These are phyloP conservation scores for Acanthochromis polyacanthus DNA, from an alignment of 2,113 vertebrate species.

Conservation along the genomic window DNA sequence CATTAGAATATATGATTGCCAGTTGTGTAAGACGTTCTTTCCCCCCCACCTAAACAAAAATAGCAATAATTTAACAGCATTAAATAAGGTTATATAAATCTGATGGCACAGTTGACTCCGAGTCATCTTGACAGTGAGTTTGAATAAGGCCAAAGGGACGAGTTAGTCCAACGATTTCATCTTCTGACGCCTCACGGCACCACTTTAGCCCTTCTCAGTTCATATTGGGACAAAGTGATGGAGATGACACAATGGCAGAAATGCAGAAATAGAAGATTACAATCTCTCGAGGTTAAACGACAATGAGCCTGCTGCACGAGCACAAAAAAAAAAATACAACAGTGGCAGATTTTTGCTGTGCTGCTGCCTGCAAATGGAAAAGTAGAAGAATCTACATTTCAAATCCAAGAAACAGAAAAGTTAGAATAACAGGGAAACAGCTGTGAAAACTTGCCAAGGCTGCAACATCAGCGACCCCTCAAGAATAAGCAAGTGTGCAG, in stretches of 20 bases:
- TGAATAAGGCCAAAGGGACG: slow-evolving; percentile 1
- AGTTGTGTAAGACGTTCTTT: background rate
- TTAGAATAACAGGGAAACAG: no score
- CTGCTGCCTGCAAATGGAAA: no score
- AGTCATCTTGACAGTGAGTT: background rate
- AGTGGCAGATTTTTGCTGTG: no score
- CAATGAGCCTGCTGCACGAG: background rate
- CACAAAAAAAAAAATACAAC: no score
- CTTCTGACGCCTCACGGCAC: background rate
- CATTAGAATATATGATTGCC: background rate
- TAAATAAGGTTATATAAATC: background rate
- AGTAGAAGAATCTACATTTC: no score
- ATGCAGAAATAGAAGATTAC: background rate
- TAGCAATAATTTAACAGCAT: no score
- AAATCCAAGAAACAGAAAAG: no score
- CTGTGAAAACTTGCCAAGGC: no score
- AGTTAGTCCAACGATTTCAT: background rate
- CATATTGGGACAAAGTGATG: background rate
- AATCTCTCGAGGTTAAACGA: slow-evolving; percentile 4
- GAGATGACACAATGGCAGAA: background rate
- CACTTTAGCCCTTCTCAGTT: slow-evolving; percentile 21
- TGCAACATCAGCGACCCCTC: no score
- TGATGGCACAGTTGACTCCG: background rate
- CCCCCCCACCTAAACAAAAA: no score
- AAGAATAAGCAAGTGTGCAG: no score